phyloP scores from a whole-genome alignment of 2,113 vertebrate genomes.

The Columbina picui region DNA sequence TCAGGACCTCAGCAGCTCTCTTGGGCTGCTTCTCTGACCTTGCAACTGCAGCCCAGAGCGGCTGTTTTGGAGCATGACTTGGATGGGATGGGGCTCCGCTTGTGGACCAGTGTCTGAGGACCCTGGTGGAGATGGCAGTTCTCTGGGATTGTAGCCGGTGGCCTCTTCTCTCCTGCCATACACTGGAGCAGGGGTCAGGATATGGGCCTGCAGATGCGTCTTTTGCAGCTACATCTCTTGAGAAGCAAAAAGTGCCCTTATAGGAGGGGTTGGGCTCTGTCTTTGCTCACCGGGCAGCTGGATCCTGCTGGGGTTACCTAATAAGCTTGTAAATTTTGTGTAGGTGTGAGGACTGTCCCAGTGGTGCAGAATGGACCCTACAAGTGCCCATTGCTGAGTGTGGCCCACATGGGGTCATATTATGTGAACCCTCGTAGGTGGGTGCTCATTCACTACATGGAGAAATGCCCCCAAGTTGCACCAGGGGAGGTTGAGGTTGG shows the following conservation, averaged over 20 bases:
- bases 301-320: not conserved
- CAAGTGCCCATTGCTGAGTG: not conserved
- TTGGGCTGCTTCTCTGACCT: not conserved
- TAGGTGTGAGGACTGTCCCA: not conserved
- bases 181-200: not conserved
- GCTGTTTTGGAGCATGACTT: not conserved
- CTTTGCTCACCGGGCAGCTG: not conserved
- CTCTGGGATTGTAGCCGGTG: not conserved
- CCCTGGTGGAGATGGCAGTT: not conserved
- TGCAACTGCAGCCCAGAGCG: not conserved
- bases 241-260: not conserved
- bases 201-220: rapidly evolving
- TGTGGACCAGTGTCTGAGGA: not conserved
- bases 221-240: not conserved
- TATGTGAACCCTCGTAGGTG: not conserved
- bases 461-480: too few species aligned
- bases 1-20: not conserved
- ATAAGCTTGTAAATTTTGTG: not conserved
- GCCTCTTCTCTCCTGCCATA: not conserved
- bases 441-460: not conserved
- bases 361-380: not conserved
- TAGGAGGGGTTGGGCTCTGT: not conserved
- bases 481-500: too few species aligned
- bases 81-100: not conserved
- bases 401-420: not conserved